Conservation (phyloP, 2,113 vertebrate genomes). For the Eublepharis macularius region DNA sequence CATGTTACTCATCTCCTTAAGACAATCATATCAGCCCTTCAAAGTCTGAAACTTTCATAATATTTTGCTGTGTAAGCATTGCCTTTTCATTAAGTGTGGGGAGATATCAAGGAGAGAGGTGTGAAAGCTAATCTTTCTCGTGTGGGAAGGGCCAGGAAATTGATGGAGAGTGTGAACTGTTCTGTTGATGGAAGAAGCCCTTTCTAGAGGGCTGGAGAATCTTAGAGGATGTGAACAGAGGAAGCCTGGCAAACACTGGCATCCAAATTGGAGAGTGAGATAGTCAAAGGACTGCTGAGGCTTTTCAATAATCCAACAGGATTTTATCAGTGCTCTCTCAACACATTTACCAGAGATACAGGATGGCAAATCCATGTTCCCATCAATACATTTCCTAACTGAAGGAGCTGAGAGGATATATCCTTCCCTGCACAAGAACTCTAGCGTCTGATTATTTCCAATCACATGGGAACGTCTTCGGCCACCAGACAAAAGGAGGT, state of each 20-base stretch:
- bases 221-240: too few relatives aligned
- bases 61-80: not conserved
- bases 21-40: too few relatives aligned
- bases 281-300: not conserved
- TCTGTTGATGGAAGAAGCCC: too few relatives aligned
- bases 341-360: conserved; percentile 16
- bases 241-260: not conserved
- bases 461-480: not conserved
- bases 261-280: too few relatives aligned
- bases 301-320: not conserved
- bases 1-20: too few relatives aligned
- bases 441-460: not conserved
- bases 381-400: conserved; percentile 7
- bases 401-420: not conserved
- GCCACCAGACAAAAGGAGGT: not conserved
- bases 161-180: too few relatives aligned
- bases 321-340: not conserved
- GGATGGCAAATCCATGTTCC: conserved; percentile 17
- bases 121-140: not conserved
- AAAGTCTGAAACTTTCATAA: not conserved
- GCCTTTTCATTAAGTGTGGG: not conserved
- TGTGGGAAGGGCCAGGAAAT: too few relatives aligned
- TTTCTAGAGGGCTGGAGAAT: too few relatives aligned
- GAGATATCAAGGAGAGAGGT: not conserved
- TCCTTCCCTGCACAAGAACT: conserved; percentile 3